Base-by-base conservation (phyloP, 2,113 vertebrate genomes). In the Cynocephalus volans region DNA sequence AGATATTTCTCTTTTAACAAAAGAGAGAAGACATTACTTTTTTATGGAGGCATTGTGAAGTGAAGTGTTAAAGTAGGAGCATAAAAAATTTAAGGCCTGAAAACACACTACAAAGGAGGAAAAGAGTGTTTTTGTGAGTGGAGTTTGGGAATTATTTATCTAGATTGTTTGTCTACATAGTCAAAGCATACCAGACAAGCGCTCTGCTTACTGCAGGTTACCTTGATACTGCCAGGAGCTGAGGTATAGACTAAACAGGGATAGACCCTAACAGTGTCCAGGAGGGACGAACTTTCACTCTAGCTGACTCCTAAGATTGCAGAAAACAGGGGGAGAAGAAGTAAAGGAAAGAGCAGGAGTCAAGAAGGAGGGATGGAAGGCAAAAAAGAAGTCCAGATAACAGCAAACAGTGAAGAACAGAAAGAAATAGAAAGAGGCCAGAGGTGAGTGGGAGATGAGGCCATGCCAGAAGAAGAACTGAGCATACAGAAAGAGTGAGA, bases 11-110 rank as follows among this genome's bases (percentile, higher is more conserved):
- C 52, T 89, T 90, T 97, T 96, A 90, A 96, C 58, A 75, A 95
- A 92, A 95, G 75, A 96, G 67, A 90, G 96, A 88, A 96, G 10
- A 41, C 28, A 83, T 93, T 87, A 56, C 28, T 81, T 94, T 95
- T 97, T 96, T 69, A 96, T 87, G 31, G 75, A 52, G 36, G 86
- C 79, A 95, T 95, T 92, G 79, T 95, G 93, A 97, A 97, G 67
- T 79, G 84, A 97, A 97, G 72, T 97, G 83, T 98, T 95, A 96
- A 98, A 95, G 41, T 64, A 93, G 73, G 58, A 83, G 75, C 26
- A 98, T 96, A 93, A 89, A 97, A 97, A 93, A 97, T 87, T 65
- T 89, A 97, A 95, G 89, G 26, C 54, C 64, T 84, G n/a, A 92
- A 94, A 97, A 88, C 86, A 97, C 26, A 90, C 36, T 84, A 81